Evolutionary conservation across 2,888 invertebrate species (phyloP), one percentile per base, ranked within the genome.

Genomic region (Agonopterix alstromeriana): DNA sequence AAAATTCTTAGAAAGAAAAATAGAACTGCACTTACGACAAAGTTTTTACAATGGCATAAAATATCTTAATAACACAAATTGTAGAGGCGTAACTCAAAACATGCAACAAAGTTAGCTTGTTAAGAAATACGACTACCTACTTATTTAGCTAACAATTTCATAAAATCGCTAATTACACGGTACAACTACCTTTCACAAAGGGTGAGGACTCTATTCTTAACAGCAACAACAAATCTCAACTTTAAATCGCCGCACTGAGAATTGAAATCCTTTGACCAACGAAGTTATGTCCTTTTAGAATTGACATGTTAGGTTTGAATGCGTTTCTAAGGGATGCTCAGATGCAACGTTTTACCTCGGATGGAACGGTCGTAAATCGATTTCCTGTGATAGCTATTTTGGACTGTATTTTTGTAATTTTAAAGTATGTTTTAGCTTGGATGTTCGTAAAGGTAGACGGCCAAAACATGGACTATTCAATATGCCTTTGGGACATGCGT

Each of bases 271-370:
- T 47, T 50, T 44, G 42, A 10, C 47, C 55, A 48, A 51, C 40
- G 27, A 46, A 62, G 46, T 47, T 65, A 55, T 53, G 52, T 46
- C 65, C 12, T 67, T 76, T 52, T 59, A 47, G 50, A 59, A 52
- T n/a, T 38, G 12, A 17, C 9, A 7, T 58, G 55, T 58, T 58
- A 56, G 61, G 58, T 67, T 63, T 73, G 77, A 84, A 82, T 79
- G 77, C 79, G 70, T 79, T 77, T 73, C 74, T 75, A 80, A 84
- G 87, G 86, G 88, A 87, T 87, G 88, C 73, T 84, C 87, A 77
- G 77, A 85, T 87, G 86, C 85, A 82, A 73, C 67, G 35, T 67
- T 55, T 58, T 63, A 50, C 52, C 4, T 38, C 10, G 38, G n/a
- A 38, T 3, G 10, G 3, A 38, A 38, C 4, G 5, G 38, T 4